phyloP scores from a whole-genome alignment of 2,797 vertebrate species.

The Gobionotothen gibberifrons region DNA sequence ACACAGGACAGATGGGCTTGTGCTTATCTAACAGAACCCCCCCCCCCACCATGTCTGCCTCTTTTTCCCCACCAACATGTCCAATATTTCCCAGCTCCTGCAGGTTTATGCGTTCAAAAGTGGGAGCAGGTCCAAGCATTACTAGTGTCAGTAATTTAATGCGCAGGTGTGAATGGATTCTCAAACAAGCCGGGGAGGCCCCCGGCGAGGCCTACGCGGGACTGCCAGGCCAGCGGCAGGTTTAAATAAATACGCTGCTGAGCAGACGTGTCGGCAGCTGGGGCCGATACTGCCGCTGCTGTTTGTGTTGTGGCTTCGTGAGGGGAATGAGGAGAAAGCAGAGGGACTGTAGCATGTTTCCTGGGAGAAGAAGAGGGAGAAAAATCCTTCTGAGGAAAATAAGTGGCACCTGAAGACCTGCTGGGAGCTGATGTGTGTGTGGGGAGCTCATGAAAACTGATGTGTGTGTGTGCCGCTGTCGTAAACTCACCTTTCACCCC shows the following conservation, averaged over 20 bases:
- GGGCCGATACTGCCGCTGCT: conserved; percentile 63
- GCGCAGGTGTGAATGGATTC: conserved; percentile 87
- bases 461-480: conserved; percentile 23
- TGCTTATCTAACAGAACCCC: conserved; percentile 63
- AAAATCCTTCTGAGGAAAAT: conserved; percentile 28
- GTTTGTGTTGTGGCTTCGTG: conserved; percentile 79
- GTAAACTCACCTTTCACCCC: conserved; percentile 16
- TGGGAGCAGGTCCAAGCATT: conserved; percentile 81
- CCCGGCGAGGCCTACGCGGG: conserved; percentile 64
- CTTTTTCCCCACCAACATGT: conserved; percentile 41
- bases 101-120: conserved; percentile 71
- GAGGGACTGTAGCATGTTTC: conserved; percentile 45
- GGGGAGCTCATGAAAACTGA: conserved; percentile 12
- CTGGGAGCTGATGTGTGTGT: conserved; percentile 2
- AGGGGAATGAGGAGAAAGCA: conserved; percentile 63
- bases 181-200: conserved; percentile 83
- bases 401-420: conserved; percentile 43
- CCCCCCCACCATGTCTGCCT: conserved; percentile 31
- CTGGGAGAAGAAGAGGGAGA: conserved; percentile 58
- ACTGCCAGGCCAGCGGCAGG: conserved; percentile 72
- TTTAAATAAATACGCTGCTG: conserved; percentile 83
- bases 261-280: conserved; percentile 80
- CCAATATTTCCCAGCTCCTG: conserved; percentile 56
- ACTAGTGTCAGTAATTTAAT: conserved; percentile 87
- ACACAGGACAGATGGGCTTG: conserved; percentile 33